These are phyloP conservation scores for Callithrix jacchus DNA, from an alignment of 2,113 vertebrate species.

Conservation along the genomic window DNA sequence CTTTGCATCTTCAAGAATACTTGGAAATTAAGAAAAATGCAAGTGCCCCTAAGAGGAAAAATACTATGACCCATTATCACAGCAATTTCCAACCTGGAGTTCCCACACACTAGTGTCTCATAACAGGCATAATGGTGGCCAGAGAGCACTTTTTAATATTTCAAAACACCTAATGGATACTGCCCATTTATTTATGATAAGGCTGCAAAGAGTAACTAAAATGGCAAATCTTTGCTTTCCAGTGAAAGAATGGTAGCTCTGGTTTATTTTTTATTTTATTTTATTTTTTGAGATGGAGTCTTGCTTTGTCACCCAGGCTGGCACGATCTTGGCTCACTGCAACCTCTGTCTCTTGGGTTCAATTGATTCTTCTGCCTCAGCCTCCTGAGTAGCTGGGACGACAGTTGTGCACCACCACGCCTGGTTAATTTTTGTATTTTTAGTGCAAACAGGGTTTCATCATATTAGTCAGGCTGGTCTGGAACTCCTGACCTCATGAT, in stretches of 20 bases:
- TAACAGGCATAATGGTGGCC: neutral
- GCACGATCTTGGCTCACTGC: no score
- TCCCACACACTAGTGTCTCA: neutral
- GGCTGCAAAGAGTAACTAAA: neutral
- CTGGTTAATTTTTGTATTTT: no score
- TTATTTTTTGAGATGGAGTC: no score
- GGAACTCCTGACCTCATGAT: no score
- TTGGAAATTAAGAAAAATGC: constrained; percentile 45
- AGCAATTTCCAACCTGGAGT: constrained; percentile 36
- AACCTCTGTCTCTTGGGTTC: no score
- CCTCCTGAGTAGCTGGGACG: no score
- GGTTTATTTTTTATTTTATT: neutral
- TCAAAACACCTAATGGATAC: constrained; percentile 58
- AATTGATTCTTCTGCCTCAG: no score
- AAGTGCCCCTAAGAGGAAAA: constrained; percentile 9
- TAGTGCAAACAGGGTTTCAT: no score
- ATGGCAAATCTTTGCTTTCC: constrained; percentile 30
- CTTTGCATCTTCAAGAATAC: constrained; percentile 33
- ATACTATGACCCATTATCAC: neutral
- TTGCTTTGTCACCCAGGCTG: no score
- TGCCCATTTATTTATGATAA: constrained; percentile 38
- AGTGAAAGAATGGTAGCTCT: neutral
- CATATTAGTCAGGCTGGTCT: no score
- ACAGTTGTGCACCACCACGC: no score
- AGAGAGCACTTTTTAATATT: constrained; percentile 59